Conservation (phyloP, 2,797 vertebrate genomes). For the Neopelma chrysocephalum region DNA sequence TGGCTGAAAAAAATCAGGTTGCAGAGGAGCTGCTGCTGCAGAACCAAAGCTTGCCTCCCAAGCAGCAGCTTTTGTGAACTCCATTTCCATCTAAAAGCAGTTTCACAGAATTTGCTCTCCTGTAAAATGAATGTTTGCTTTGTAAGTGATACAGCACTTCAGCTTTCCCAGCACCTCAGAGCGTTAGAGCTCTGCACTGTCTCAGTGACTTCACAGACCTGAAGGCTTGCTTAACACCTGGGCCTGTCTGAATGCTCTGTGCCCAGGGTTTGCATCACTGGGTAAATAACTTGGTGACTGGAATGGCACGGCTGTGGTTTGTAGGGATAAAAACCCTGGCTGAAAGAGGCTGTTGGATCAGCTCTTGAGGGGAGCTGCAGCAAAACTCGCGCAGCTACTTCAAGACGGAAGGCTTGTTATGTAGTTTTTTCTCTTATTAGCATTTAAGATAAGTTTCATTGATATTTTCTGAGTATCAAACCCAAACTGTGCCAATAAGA, state of each 20-base stretch:
- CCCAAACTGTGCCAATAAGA: not conserved
- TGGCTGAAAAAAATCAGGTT: not conserved
- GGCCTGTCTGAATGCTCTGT: not conserved
- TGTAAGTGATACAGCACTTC: not conserved
- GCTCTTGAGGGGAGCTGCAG: not conserved
- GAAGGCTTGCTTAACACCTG: not conserved
- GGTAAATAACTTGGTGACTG: not conserved
- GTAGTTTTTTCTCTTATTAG: not conserved
- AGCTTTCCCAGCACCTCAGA: not conserved
- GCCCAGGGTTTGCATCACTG: not conserved
- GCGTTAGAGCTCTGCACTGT: not conserved
- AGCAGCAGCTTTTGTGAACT: not conserved
- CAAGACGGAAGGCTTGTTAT: not conserved
- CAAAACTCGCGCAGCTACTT: not conserved
- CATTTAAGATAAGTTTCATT: not conserved
- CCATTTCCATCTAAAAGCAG: not conserved
- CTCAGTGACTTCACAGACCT: not conserved
- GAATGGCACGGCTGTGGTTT: not conserved
- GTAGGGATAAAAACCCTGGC: not conserved
- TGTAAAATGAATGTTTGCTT: not conserved
- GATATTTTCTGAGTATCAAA: not conserved
- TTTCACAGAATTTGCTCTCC: not conserved
- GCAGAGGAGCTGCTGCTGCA: not conserved
- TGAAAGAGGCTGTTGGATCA: not conserved
- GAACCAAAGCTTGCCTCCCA: not conserved